These are phyloP conservation scores for Ommatoiulus sabulosus DNA, from an alignment of 2,888 invertebrate genomes.

Conservation along the genomic window DNA sequence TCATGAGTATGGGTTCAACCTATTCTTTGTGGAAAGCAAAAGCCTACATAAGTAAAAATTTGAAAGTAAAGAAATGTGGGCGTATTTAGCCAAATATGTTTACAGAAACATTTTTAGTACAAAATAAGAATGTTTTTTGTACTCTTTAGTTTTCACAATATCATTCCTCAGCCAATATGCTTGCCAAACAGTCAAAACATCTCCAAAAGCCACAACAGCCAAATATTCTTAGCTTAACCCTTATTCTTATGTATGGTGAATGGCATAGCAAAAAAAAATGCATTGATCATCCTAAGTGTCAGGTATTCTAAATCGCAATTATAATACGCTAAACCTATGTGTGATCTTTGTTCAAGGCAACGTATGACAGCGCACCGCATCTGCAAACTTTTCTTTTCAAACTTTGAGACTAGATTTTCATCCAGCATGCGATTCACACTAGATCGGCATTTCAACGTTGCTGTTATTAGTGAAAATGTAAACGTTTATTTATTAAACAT, in stretches of 20 bases:
- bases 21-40: too few relatives aligned
- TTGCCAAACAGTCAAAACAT: constrained; percentile 46
- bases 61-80: too few relatives aligned
- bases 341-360: background rate
- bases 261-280: background rate
- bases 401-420: background rate
- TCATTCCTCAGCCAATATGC: constrained; percentile 18
- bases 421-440: background rate
- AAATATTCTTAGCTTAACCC: constrained; percentile 36
- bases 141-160: background rate
- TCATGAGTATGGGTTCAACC: too few relatives aligned
- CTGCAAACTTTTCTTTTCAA: background rate
- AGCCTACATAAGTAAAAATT: too few relatives aligned
- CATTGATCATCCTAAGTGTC: constrained; percentile 14
- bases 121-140: too few relatives aligned
- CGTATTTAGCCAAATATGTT: too few relatives aligned
- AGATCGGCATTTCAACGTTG: background rate
- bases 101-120: too few relatives aligned
- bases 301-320: constrained; percentile 13
- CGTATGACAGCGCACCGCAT: background rate
- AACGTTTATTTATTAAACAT: background rate
- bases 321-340: background rate
- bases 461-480: background rate
- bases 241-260: background rate
- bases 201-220: constrained; percentile 53